Conservation (phyloP, 2,888 invertebrate species). For the Lepas anatifera region DNA sequence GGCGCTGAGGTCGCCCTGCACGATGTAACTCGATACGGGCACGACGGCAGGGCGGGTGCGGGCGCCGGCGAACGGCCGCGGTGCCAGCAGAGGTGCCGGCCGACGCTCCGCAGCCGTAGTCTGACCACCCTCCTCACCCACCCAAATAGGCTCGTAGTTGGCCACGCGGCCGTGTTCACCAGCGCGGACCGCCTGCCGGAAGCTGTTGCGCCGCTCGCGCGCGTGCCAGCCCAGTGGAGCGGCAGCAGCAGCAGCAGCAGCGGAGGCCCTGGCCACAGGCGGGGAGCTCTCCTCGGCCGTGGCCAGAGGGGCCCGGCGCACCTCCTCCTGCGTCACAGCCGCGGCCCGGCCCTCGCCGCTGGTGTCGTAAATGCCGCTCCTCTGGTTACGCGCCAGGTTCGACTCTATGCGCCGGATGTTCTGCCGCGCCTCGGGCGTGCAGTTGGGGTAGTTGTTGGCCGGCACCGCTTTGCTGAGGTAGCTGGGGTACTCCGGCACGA, state of each 20-base stretch:
- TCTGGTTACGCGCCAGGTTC: background rate
- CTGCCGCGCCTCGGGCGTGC: background rate
- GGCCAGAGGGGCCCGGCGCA: background rate
- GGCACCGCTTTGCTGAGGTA: background rate
- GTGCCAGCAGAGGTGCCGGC: background rate
- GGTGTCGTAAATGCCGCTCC: conserved; percentile 4
- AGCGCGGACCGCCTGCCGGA: conserved; percentile 18
- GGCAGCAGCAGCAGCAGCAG: too few species aligned
- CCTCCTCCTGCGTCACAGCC: background rate
- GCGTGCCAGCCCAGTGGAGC: background rate
- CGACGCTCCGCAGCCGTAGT: background rate
- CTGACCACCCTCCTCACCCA: background rate
- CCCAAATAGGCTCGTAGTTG: background rate
- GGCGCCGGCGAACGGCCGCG: background rate
- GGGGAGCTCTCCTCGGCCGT: background rate
- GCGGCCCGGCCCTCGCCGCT: background rate
- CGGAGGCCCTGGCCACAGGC: background rate
- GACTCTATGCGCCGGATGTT: background rate
- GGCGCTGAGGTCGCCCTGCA: background rate
- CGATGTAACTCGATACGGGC: background rate
- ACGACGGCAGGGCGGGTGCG: background rate
- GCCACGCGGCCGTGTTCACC: background rate
- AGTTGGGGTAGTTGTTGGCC: conserved; percentile 1
- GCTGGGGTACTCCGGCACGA: background rate
- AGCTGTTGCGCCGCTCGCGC: conserved; percentile 17